phyloP scores from a whole-genome alignment of 37 sponge, comb jelly and placozoan species.

The Chondrosia reniformis region DNA sequence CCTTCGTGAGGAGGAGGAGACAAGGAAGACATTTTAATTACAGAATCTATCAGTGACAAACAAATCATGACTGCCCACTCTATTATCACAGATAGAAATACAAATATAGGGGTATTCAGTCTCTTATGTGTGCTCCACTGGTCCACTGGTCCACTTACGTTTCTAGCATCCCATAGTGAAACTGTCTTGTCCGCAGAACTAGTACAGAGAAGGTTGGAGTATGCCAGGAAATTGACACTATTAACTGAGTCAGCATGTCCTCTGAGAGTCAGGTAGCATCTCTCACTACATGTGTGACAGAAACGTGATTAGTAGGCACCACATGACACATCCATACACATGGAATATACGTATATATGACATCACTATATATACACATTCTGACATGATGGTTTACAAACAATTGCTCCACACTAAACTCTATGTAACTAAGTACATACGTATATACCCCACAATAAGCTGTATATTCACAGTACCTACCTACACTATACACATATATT shows the following conservation, averaged over 20 bases:
- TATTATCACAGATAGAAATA: not conserved
- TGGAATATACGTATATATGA: no score
- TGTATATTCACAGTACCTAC: no score
- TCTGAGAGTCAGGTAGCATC: slow-evolving; percentile 71
- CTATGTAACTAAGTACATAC: no score
- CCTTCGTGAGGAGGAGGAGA: slow-evolving; percentile 32
- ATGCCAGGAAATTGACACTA: slow-evolving; percentile 75
- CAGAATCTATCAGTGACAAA: not conserved
- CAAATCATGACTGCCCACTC: not conserved
- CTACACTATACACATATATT: no score
- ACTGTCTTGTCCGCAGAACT: slow-evolving; percentile 93
- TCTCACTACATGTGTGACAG: slow-evolving; percentile 17
- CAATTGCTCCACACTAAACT: no score
- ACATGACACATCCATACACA: not conserved
- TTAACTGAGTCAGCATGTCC: slow-evolving; percentile 95
- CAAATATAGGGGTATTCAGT: not conserved
- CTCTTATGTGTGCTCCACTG: no score
- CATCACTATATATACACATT: no score
- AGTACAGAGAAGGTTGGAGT: slow-evolving; percentile 59
- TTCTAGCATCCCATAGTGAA: slow-evolving; percentile 95
- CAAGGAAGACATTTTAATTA: not conserved
- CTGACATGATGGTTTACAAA: not conserved
- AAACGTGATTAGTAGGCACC: not conserved
- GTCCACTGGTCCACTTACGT: slow-evolving; percentile 30
- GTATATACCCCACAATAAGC: no score